Percentiles rank a stretch among this genome's conserved stretches.
These are phyloP conservation scores for Heterotilapia buettikoferi DNA, from an alignment of 2,113 vertebrate genomes.

Conservation along the genomic window DNA sequence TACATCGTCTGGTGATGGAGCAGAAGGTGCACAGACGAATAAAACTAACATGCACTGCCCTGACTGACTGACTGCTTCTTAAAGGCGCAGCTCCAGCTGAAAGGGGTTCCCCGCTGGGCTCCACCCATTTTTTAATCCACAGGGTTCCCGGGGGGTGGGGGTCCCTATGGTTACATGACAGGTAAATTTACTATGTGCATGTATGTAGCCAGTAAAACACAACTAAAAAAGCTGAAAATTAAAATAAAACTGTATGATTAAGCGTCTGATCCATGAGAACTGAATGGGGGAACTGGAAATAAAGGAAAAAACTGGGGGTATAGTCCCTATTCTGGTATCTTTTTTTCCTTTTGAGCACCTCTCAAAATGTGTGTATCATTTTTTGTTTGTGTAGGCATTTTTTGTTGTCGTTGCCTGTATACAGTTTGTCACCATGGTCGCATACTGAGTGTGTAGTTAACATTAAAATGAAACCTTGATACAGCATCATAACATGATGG, in stretches of 20 bases:
- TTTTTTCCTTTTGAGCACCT: neutral
- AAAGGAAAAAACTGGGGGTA: neutral
- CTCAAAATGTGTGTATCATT: neutral
- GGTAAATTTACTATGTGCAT: neutral
- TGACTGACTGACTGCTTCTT: conserved; percentile 26
- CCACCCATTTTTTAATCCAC: neutral
- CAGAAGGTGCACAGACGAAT: conserved; percentile 32
- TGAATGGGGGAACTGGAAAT: neutral
- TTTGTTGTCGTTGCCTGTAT: neutral
- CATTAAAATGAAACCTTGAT: neutral
- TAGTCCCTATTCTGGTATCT: neutral
- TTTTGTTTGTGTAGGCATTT: neutral
- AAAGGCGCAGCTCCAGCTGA: conserved; percentile 47
- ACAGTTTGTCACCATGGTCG: neutral
- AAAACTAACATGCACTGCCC: neutral
- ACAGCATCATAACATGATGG: neutral
- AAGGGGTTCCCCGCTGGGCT: neutral
- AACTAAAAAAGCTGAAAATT: neutral
- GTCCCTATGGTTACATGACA: neutral
- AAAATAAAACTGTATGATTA: neutral
- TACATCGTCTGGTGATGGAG: conserved; percentile 38
- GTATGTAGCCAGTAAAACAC: neutral
- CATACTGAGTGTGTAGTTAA: neutral
- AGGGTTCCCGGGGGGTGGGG: neutral
- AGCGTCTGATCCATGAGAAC: neutral